Base-by-base conservation (phyloP, 2,797 vertebrate genomes). In the Semotilus atromaculatus region DNA sequence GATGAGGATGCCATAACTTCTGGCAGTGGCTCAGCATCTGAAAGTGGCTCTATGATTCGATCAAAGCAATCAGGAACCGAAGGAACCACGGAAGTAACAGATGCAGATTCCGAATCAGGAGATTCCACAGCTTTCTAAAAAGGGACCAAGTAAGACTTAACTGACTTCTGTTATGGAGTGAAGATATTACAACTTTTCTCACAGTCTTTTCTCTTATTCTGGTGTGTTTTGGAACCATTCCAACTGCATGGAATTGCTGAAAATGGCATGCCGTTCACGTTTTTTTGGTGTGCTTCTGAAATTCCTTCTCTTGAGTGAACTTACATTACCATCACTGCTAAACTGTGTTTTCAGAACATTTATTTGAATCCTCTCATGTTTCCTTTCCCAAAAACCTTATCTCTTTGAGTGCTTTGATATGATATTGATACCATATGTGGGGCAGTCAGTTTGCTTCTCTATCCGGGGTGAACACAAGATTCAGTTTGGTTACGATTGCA, bases 1-100 rank as follows among this genome's bases (percentile, higher is more conserved):
- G 95, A 97, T n/a, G 95, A 96, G 89, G 95, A 95, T 21, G 95
- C 94, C 82, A 93, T 95, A 36, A 94, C 94, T 40, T 95, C 95
- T 53, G 94, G 93, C 74, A 90, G 89, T 48, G 81, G 76, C 68
- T 91, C 92, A 31, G 80, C 55, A 77, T 91, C 91, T 67, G 87
- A 84, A 8, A 68, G 60, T 11, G 60, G 78, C 21, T 16, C 74
- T 62, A 45, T 48, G 53, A 88, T 85, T 53, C 73, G 31, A 5
- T 90, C 88, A 34, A 89, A 88, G 78, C 84, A 67, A 58, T 88
- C 91, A 0, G 88, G 77, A 85, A 84, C 36, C 1, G 55, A 51
- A 77, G 70, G 64, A 83, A 80, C 88, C 51, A 90, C 87, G 31
- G 87, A 78, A 26, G 91, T 89, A 3, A 92, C 94, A 11, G 91